Conservation (phyloP, 2,888 invertebrate species). For the Muschampia plurimacula region DNA sequence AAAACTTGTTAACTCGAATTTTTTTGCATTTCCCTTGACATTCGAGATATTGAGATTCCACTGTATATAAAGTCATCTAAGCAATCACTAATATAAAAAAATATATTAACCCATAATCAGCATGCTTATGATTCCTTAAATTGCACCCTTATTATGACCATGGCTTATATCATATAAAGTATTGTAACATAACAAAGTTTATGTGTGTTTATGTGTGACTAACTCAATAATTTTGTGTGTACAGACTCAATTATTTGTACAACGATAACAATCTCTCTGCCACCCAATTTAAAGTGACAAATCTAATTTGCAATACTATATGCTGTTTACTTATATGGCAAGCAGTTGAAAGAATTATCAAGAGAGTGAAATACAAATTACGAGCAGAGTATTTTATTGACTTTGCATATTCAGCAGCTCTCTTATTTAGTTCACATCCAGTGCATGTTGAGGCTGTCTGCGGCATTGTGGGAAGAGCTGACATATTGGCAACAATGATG, state of each 20-base stretch:
- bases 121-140: no score
- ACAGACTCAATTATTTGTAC: conserved; percentile 88
- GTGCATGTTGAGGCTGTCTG: conserved; percentile 97
- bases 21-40: no score
- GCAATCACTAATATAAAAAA: background rate
- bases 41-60: no score
- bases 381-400: conserved; percentile 55
- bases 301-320: conserved; percentile 90
- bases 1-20: no score
- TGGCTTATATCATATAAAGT: background rate
- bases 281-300: conserved; percentile 90
- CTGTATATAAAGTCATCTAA: background rate
- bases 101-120: no score
- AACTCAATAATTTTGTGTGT: conserved; percentile 47
- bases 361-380: conserved; percentile 41
- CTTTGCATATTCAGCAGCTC: conserved; percentile 87
- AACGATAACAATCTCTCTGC: conserved; percentile 85
- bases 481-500: conserved; percentile 92
- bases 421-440: conserved; percentile 96
- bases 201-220: conserved; percentile 18
- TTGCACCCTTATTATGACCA: background rate
- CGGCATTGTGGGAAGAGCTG: conserved; percentile 97
- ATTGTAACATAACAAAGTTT: conserved; percentile 5
- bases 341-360: conserved; percentile 54
- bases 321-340: conserved; percentile 69